Conservation (phyloP, 2,888 invertebrate genomes). For the Conops quadrifasciatus region DNA sequence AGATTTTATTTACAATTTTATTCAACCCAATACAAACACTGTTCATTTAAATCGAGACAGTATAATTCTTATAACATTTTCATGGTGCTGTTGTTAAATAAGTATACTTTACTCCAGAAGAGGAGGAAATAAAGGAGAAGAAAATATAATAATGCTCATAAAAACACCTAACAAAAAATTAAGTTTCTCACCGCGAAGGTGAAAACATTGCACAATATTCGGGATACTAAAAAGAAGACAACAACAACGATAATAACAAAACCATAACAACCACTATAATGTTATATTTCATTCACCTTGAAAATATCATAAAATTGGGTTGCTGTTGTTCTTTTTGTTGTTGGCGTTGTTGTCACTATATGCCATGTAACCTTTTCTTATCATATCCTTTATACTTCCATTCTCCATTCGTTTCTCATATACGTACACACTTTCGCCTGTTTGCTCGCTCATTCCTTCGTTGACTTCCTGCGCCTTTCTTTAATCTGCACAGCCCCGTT, state of each 20-base stretch:
- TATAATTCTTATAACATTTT: slow-evolving; percentile 31
- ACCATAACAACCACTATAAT: not conserved
- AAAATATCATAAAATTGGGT: slow-evolving; percentile 7
- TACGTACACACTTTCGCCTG: too few species aligned
- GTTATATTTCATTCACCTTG: not conserved
- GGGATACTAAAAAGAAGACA: slow-evolving; percentile 18
- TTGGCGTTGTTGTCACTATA: not conserved
- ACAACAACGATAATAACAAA: not conserved
- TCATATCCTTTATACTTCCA: not conserved
- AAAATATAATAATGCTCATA: not conserved
- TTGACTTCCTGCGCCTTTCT: slow-evolving; percentile 2
- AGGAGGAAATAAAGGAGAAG: not conserved
- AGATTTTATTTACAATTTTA: too few species aligned
- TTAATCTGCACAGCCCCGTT: not conserved
- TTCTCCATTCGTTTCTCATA: not conserved
- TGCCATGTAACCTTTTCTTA: not conserved
- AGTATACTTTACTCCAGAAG: slow-evolving; percentile 13
- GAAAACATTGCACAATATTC: slow-evolving; percentile 4
- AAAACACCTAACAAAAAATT: not conserved
- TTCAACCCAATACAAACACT: too few species aligned
- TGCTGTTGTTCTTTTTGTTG: not conserved
- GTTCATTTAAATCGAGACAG: slow-evolving; percentile 23
- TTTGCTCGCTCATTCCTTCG: not conserved
- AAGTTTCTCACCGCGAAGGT: slow-evolving; percentile 6
- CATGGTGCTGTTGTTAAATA: slow-evolving; percentile 28